Percentiles rank a stretch among this genome's conserved stretches.
phyloP scores from a whole-genome alignment of 2,797 vertebrate species.

The Coilia nasus region DNA sequence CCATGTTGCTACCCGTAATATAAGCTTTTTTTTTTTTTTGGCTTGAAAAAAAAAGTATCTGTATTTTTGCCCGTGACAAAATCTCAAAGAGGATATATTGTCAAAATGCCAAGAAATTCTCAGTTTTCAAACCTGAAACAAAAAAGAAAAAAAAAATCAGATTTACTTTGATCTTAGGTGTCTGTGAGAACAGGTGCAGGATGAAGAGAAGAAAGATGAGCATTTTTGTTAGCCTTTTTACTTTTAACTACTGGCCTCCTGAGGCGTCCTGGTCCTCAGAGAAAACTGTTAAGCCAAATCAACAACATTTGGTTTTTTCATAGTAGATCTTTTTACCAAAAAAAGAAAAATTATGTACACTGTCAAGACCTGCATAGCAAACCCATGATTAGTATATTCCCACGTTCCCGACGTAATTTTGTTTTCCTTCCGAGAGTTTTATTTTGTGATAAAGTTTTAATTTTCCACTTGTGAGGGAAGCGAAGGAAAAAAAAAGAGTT shows the following conservation, averaged over 20 bases:
- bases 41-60: slow-evolving; percentile 74
- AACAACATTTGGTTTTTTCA: background rate
- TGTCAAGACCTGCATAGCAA: slow-evolving; percentile 7
- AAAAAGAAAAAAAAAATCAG: slow-evolving; percentile 76
- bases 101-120: slow-evolving; percentile 81
- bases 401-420: background rate
- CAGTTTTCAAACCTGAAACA: slow-evolving; percentile 78
- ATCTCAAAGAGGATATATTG: slow-evolving; percentile 78
- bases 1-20: slow-evolving; percentile 82
- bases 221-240: slow-evolving; percentile 79
- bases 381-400: slow-evolving; percentile 7
- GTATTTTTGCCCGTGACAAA: slow-evolving; percentile 75
- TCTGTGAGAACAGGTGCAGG: slow-evolving; percentile 73
- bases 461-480: slow-evolving; percentile 56
- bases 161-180: slow-evolving; percentile 79
- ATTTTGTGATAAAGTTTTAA: slow-evolving; percentile 76
- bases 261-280: slow-evolving; percentile 83
- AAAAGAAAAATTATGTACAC: background rate
- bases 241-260: slow-evolving; percentile 81
- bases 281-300: background rate
- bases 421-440: slow-evolving; percentile 63
- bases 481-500: slow-evolving; percentile 61
- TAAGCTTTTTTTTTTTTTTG: slow-evolving; percentile 85
- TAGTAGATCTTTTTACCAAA: background rate
- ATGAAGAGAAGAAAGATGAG: slow-evolving; percentile 60